A percentile compares a stretch with the other conserved stretches of the same genome.
Evolutionary conservation across 2,888 invertebrate genomes (phyloP).

Genomic region (Dysmachus trigonus): DNA sequence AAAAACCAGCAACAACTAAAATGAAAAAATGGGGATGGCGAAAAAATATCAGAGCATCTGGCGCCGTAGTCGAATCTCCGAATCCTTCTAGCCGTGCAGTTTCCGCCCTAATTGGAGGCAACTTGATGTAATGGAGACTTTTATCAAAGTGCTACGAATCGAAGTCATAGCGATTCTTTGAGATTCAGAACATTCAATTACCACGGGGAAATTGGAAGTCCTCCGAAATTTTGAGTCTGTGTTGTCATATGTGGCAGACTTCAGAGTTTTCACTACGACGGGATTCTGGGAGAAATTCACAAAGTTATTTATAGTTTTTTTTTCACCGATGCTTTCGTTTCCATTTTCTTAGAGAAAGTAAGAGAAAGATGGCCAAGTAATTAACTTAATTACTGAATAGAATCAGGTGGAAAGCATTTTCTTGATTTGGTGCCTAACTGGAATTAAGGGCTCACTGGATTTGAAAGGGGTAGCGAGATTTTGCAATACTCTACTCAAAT

Average conservation of each 20-base stretch:
- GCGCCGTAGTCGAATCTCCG: neutral
- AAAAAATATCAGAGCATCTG: neutral
- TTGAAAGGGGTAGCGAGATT: neutral
- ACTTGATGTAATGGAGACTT: neutral
- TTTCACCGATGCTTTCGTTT: neutral
- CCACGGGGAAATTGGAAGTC: neutral
- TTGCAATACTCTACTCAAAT: neutral
- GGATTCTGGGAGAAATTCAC: neutral
- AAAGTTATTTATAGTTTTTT: neutral
- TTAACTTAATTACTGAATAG: neutral
- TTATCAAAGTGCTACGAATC: neutral
- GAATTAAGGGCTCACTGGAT: neutral
- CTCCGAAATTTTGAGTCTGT: neutral
- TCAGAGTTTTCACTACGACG: neutral
- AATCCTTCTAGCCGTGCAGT: neutral
- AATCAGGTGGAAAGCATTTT: neutral
- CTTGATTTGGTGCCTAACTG: neutral
- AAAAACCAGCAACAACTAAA: neutral
- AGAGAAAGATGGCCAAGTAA: neutral
- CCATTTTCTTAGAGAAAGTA: neutral
- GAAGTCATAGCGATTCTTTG: neutral
- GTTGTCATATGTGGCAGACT: neutral
- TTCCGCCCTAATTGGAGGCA: conserved; percentile 2
- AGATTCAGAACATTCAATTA: conserved; percentile 20
- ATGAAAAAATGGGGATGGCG: neutral